Conservation (phyloP, 2,888 invertebrate species). For the Micoletzkya japonica region DNA sequence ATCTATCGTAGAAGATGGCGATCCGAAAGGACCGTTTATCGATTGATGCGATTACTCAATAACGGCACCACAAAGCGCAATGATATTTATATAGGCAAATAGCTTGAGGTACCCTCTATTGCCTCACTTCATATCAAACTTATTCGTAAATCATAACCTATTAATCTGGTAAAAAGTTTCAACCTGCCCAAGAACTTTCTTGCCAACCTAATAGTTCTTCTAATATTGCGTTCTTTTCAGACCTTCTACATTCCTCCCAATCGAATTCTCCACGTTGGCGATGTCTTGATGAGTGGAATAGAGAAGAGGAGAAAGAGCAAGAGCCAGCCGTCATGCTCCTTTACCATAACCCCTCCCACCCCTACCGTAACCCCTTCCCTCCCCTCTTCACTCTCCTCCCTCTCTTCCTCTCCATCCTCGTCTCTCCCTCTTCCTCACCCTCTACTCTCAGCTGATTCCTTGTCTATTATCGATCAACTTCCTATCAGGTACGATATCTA, state of each 20-base stretch:
- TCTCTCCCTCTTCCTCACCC: constrained; percentile 19
- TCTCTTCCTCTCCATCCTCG: constrained; percentile 11
- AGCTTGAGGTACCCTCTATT: too few relatives aligned
- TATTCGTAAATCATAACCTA: too few relatives aligned
- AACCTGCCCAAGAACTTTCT: background rate
- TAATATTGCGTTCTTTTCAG: constrained; percentile 70
- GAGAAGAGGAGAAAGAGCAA: constrained; percentile 20
- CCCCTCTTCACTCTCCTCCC: background rate
- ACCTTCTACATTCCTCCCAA: constrained; percentile 97
- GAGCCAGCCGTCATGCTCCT: too few relatives aligned
- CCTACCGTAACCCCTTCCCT: background rate
- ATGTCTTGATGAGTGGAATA: constrained; percentile 65
- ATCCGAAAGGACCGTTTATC: too few relatives aligned
- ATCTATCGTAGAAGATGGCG: too few relatives aligned
- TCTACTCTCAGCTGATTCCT: constrained; percentile 18
- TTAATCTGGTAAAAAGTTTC: too few relatives aligned
- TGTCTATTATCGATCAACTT: constrained; percentile 15
- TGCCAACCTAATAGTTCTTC: background rate
- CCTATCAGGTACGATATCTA: constrained; percentile 19
- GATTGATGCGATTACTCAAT: too few relatives aligned
- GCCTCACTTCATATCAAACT: too few relatives aligned
- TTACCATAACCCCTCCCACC: too few relatives aligned
- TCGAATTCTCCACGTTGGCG: constrained; percentile 86
- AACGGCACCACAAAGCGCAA: too few relatives aligned
- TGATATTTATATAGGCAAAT: too few relatives aligned